These are phyloP conservation scores for Xenopus petersii DNA, from an alignment of 2,797 vertebrate species.

Conservation along the genomic window DNA sequence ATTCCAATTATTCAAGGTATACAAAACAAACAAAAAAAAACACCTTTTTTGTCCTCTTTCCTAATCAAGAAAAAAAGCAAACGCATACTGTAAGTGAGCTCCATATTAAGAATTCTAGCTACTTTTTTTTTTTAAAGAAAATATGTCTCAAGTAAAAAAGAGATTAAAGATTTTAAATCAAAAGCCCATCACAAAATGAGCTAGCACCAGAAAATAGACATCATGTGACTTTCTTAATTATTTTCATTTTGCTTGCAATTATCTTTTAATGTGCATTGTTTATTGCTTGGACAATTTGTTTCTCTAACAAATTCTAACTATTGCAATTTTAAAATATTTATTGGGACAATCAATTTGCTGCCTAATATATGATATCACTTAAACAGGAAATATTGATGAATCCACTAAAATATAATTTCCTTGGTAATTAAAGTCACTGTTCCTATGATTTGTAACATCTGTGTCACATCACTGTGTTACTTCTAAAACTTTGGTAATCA, in stretches of 20 bases:
- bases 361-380: slow-evolving; percentile 41
- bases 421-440: slow-evolving; percentile 52
- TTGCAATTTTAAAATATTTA: slow-evolving; percentile 46
- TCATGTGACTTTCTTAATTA: slow-evolving; percentile 47
- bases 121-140: too few species aligned
- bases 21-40: too few species aligned
- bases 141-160: too few species aligned
- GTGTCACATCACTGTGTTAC: slow-evolving; percentile 48
- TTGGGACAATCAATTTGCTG: slow-evolving; percentile 38
- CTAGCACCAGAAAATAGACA: slow-evolving; percentile 6
- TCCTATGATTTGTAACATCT: slow-evolving; percentile 40
- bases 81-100: too few species aligned
- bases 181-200: too few species aligned
- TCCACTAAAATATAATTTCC: slow-evolving; percentile 40
- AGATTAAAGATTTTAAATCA: too few species aligned
- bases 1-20: too few species aligned
- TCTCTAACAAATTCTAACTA: slow-evolving; percentile 36
- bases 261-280: slow-evolving; percentile 46
- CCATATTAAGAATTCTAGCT: too few species aligned
- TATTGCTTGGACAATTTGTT: slow-evolving; percentile 36
- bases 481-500: slow-evolving; percentile 55
- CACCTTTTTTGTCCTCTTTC: too few species aligned
- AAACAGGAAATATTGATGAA: slow-evolving; percentile 42
- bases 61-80: too few species aligned
- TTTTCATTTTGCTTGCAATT: slow-evolving; percentile 48